Conservation (phyloP, 1,140 invertebrate species). For the Aricia agestis region DNA sequence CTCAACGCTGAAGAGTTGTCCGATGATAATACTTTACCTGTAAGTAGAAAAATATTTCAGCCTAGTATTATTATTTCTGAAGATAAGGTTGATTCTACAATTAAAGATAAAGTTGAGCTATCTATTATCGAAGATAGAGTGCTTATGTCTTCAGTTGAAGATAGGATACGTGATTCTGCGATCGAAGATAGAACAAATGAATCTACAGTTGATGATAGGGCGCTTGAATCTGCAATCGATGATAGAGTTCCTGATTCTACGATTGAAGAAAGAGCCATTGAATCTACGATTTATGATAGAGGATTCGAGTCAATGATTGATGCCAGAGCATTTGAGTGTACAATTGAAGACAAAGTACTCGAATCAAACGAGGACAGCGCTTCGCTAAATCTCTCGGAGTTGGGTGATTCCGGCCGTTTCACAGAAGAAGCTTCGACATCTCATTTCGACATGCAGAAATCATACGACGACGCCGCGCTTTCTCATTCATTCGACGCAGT, state of each 20-base stretch:
- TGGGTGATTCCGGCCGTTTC: constrained; percentile 59
- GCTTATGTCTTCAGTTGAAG: neutral
- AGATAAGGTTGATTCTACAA: neutral
- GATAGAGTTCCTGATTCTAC: neutral
- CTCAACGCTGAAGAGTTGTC: constrained; percentile 63
- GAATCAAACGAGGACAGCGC: constrained; percentile 37
- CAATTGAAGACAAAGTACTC: constrained; percentile 19
- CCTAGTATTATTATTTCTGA: constrained; percentile 11
- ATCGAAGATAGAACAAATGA: neutral
- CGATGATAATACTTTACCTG: constrained; percentile 52
- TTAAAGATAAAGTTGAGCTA: neutral
- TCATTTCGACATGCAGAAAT: constrained; percentile 45
- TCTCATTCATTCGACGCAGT: constrained; percentile 55
- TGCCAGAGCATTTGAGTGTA: constrained; percentile 12
- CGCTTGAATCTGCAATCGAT: neutral
- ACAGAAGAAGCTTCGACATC: constrained; percentile 63
- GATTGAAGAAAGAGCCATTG: neutral
- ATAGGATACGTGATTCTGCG: neutral
- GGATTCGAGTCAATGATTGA: constrained; percentile 4
- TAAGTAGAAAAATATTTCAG: constrained; percentile 31
- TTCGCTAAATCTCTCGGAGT: constrained; percentile 54
- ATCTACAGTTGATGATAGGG: neutral
- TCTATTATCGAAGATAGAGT: neutral
- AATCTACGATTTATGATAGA: neutral
- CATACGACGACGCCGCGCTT: constrained; percentile 60